Base-by-base conservation (phyloP, 2,113 vertebrate genomes). In the Microcebus murinus region DNA sequence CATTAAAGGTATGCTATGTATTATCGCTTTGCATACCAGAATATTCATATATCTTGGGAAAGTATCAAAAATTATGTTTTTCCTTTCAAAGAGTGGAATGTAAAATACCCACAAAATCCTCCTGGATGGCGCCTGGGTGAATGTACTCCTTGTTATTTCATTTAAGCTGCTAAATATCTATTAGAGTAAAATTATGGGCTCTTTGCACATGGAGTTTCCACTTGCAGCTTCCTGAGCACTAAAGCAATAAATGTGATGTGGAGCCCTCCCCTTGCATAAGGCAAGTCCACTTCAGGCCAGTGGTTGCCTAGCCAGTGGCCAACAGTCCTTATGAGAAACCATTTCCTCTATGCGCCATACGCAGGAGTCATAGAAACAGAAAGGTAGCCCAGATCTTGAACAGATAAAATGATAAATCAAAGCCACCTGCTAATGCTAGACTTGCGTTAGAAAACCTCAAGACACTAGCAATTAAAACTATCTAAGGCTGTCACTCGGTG, bases 131-230 rank as follows among this genome's bases (percentile, higher is more conserved):
- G 87, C 96, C 97, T 87, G 93, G 63, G 59, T 96, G 77, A 98
- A 92, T 91, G 48, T 84, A 70, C 83, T 94, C 87, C 95, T 97
- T 97, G 96, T 98, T 96, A 95, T 96, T 98, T 94, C 27, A 68
- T 93, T n/a, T 96, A 97, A 97, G 97, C 96, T 97, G 80, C 90
- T 98, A 97, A 97, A 96, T 97, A 96, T 96, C 97, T 96, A 98
- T 90, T 94, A 88, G 93, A 76, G 84, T 76, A 91, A 97, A 98
- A 96, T 98, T 91, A 97, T 93, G 96, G 98, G 87, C 96, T 97
- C 93, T 93, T 89, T 76, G 36, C 74, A 73, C 48, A 84, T 68
- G 63, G 48, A 86, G 73, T 91, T 96, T 96, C 93, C 89, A 68
- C 89, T 86, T 57, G 77, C 55, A 84, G 79, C 65, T 96, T 96